Conservation (phyloP, 2,888 invertebrate species). For the Papilio protenor region DNA sequence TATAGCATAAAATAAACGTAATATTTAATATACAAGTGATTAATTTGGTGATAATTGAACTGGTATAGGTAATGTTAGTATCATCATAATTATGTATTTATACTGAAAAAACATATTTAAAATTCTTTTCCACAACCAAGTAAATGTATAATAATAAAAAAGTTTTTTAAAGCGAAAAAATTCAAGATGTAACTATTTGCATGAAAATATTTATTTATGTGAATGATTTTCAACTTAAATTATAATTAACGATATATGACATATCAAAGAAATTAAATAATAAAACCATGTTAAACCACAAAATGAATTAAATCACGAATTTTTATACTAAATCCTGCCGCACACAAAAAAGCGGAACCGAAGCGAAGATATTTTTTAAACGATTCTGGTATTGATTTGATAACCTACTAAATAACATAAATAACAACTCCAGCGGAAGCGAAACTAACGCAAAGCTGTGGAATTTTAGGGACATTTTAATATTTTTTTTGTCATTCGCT, state of each 20-base stretch:
- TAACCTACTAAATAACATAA: background rate
- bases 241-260: background rate
- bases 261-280: background rate
- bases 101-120: background rate
- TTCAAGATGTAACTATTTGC: background rate
- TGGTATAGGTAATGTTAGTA: conserved; percentile 14
- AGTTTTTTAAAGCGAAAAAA: background rate
- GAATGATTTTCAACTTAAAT: background rate
- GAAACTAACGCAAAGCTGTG: background rate
- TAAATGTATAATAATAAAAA: background rate
- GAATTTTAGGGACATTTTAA: background rate
- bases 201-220: background rate
- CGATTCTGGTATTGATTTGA: background rate
- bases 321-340: background rate
- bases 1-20: background rate
- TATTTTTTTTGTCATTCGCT: background rate
- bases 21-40: background rate
- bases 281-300: background rate
- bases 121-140: background rate
- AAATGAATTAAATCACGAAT: background rate
- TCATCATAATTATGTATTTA: background rate
- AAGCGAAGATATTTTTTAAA: background rate
- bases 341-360: background rate
- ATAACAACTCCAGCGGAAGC: too few species aligned
- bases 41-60: conserved; percentile 22